Percentiles rank a stretch among this genome's conserved stretches.
These are phyloP conservation scores for Taenioides sp. DNA, from an alignment of 2,797 vertebrate species.

Conservation along the genomic window DNA sequence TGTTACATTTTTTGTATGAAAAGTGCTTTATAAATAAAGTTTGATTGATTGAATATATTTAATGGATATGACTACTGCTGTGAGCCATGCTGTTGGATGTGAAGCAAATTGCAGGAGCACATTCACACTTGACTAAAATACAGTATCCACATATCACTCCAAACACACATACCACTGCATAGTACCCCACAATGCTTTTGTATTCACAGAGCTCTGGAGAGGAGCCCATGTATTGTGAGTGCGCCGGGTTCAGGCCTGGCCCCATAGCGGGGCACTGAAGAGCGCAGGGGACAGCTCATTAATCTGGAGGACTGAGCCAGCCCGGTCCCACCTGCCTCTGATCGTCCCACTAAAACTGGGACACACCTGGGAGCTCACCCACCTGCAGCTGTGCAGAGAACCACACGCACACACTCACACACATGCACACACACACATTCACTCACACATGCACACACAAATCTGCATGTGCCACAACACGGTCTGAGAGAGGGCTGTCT, in stretches of 20 bases:
- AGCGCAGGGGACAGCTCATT: slow-evolving; percentile 72
- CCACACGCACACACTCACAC: slow-evolving; percentile 27
- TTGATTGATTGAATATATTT: no score
- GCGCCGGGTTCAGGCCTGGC: slow-evolving; percentile 55
- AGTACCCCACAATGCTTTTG: not conserved
- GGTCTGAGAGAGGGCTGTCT: slow-evolving; percentile 5
- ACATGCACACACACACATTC: slow-evolving; percentile 11
- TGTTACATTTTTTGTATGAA: no score
- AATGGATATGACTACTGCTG: no score
- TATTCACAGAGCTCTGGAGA: not conserved
- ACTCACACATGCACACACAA: not conserved
- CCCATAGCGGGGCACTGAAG: slow-evolving; percentile 62
- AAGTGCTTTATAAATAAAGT: no score
- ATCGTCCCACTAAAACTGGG: slow-evolving; percentile 75
- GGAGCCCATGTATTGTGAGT: slow-evolving; percentile 55
- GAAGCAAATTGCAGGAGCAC: no score
- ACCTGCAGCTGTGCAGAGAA: slow-evolving; percentile 69
- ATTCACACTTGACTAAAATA: not conserved
- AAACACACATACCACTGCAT: not conserved
- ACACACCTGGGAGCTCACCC: slow-evolving; percentile 77
- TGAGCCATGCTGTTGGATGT: no score
- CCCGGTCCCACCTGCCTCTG: slow-evolving; percentile 70
- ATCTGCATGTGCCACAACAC: slow-evolving; percentile 5
- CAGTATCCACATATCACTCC: not conserved
- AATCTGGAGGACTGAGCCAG: slow-evolving; percentile 69